Percentiles rank a stretch among this genome's conserved stretches.
Conservation (phyloP, 2,113 vertebrate genomes). For the Anarrhichthys ocellatus region DNA sequence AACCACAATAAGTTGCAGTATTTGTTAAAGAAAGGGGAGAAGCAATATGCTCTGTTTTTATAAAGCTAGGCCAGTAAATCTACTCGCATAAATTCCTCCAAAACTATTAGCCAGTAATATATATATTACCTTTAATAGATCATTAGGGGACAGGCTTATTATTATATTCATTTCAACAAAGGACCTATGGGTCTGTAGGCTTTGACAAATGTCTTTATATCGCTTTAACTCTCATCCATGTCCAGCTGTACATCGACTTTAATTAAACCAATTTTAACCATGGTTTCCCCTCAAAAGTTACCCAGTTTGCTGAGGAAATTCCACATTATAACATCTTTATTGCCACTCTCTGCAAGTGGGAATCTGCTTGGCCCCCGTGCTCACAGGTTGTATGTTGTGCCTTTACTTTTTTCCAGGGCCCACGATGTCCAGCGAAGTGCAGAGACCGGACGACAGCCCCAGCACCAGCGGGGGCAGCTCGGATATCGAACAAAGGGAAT, state of each 20-base stretch:
- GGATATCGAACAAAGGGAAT: constrained; percentile 95
- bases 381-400: constrained; percentile 11
- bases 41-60: neutral
- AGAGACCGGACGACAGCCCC: constrained; percentile 97
- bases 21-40: neutral
- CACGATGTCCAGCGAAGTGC: constrained; percentile 98
- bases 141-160: constrained; percentile 16
- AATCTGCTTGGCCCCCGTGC: neutral
- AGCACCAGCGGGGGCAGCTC: constrained; percentile 99
- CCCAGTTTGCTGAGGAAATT: constrained; percentile 13
- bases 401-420: constrained; percentile 72
- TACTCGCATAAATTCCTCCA: neutral
- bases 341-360: neutral
- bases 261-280: neutral
- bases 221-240: neutral
- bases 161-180: constrained; percentile 7
- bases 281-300: constrained; percentile 11
- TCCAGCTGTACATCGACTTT: neutral
- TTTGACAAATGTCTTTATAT: constrained; percentile 22
- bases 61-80: constrained; percentile 11
- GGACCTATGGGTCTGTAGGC: neutral
- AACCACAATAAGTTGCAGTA: neutral
- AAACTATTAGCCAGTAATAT: constrained; percentile 15
- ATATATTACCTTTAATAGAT: constrained; percentile 11
- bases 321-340: neutral